Evolutionary conservation across 2,888 invertebrate species (phyloP), one percentile per base, ranked within the genome.

Genomic region (Luperina nickerlii): DNA sequence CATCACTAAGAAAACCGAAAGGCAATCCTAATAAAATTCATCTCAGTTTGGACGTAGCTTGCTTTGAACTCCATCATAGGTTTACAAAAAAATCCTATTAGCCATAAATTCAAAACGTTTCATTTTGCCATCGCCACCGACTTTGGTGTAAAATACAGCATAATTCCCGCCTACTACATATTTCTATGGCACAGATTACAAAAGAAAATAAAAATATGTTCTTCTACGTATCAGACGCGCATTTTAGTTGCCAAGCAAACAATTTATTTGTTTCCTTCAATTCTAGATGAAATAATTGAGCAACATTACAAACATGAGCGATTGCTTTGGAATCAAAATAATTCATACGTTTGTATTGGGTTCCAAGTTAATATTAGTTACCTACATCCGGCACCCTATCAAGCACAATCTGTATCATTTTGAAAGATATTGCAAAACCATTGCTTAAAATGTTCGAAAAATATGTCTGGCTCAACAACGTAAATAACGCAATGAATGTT

Each of bases 31-130:
- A 27, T 32, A 54, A n/a, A 71, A 38, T 57, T 11, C 8, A 67
- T 72, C 57, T 24, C 48, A 63, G 20, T 72, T 71, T 54, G n/a
- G 68, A 68, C 32, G 32, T 42, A 32, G 7, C 54, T 54, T 72
- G 48, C 68, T 78, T 60, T 83, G 18, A 83, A 82, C 67, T 83
- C n/a, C 45, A 78, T 82, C 72, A 72, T 45, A 67, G 57, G 57
- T 84, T 81, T 42, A 71, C 76, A 85, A 76, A 81, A 75, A 75
- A 32, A 69, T 65, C 81, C 73, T 70, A 85, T 80, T 73, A 70
- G 75, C 83, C 54, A 83, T 82, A 84, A 82, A 82, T 82, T 79
- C 80, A 32, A 79, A 84, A 79, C 65, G 73, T 74, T 82, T 82
- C 84, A 82, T 82, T 82, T 74, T 57, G 60, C 84, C 70, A 79